Evolutionary conservation across 2,797 vertebrate genomes (phyloP), one percentile per base, ranked within the genome.

Genomic region (Podarcis siculus): DNA sequence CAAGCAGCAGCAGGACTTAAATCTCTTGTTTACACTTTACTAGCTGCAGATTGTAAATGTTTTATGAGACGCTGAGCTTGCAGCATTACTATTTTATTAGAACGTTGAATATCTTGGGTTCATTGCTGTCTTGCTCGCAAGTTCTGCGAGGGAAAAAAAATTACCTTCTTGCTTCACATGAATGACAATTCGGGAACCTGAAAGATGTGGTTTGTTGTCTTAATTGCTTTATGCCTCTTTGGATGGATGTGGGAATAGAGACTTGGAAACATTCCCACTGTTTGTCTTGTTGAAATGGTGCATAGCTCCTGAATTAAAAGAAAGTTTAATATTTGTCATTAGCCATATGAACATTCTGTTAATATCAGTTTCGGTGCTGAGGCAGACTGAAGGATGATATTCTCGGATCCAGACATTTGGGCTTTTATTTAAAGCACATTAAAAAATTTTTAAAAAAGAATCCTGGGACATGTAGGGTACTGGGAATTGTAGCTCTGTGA

Each of bases 1-100:
- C 83, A 89, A 93, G 90, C 88, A 93, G 89, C 92, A 89, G 92
- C 45, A 2, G 90, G 90, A 87, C 92, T 97, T 96, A 96, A 96
- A 96, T 96, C 95, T 97, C 97, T 86, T 95, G 94, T 95, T 96
- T 91, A 89, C 90, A 92, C 93, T 97, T 97, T 96, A 96, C 92
- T 96, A 89, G 95, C 95, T 95, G 94, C 92, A 92, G 93, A 93
- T 95, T 96, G 93, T 97, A 96, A 96, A 97, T 97, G 96, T 97
- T 97, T 97, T 96, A 97, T 97, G 95, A 96, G 96, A 87, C 61
- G 91, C 97, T 97, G 96, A 97, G 96, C 94, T 97, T 96, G 96
- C 95, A 97, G 95, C 97, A 97, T 97, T 96, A 97, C 95, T 96
- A 95, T 97, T 97, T 97, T 96, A 97, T 97, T 96, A 96, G 96